These are phyloP conservation scores for Cyprinodon tularosa DNA, from an alignment of 2,113 vertebrate species.

Conservation along the genomic window DNA sequence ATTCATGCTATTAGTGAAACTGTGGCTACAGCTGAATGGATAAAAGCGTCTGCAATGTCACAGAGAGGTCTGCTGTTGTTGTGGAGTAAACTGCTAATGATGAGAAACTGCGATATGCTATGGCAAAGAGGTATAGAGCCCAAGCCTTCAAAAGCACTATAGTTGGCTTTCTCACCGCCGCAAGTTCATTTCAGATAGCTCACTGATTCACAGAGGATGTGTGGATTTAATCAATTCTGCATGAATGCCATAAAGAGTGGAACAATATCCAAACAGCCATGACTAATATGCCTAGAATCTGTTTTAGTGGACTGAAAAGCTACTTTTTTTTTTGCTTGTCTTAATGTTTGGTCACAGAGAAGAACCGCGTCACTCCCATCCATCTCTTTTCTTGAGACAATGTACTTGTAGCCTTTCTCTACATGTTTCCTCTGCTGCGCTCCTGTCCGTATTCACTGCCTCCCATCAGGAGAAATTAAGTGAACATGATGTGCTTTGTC, in stretches of 20 bases:
- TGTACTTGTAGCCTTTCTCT: slow-evolving; percentile 14
- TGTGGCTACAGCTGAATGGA: slow-evolving; percentile 35
- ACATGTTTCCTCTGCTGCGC: slow-evolving; percentile 20
- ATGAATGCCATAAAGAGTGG: slow-evolving; percentile 10
- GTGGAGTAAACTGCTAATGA: slow-evolving; percentile 44
- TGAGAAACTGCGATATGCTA: slow-evolving; percentile 37
- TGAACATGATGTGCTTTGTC: slow-evolving; percentile 75
- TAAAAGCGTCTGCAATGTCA: slow-evolving; percentile 23
- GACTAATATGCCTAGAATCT: slow-evolving; percentile 18
- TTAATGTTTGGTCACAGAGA: neutral
- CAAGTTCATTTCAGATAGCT: slow-evolving; percentile 27
- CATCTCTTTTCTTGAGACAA: neutral
- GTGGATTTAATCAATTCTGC: slow-evolving; percentile 34
- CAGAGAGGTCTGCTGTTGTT: slow-evolving; percentile 20
- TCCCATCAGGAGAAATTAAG: slow-evolving; percentile 74
- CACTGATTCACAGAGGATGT: slow-evolving; percentile 24
- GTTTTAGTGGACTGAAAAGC: slow-evolving; percentile 2
- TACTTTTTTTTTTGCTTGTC: slow-evolving; percentile 13
- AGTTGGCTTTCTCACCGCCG: slow-evolving; percentile 32
- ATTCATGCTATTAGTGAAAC: slow-evolving; percentile 36
- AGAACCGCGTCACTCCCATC: neutral
- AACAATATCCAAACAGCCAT: slow-evolving; percentile 26
- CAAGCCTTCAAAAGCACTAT: slow-evolving; percentile 9
- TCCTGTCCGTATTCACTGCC: slow-evolving; percentile 55
- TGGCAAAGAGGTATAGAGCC: slow-evolving; percentile 24